Evolutionary conservation across 37 sponge, comb jelly and placozoan species (phyloP), one percentile per base, ranked within the genome.

Genomic region (Haliclona indistincta): DNA sequence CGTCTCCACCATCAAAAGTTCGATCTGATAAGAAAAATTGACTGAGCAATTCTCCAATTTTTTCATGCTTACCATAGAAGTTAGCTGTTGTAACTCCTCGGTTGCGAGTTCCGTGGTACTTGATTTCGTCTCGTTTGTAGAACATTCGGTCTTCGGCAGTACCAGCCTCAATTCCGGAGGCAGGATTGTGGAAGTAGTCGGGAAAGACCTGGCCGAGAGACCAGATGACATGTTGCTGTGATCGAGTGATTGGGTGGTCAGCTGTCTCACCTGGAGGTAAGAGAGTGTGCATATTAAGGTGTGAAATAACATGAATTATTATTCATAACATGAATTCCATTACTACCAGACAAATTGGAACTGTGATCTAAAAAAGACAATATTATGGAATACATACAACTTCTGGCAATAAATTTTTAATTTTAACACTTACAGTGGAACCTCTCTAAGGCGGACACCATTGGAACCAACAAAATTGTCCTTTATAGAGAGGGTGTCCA

Each of bases 121-220:
- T 90, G 63, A 90, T 67, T 64, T 90, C 91, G 20, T 81, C 82
- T 32, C 58, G 72, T 38, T 84, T 63, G 71, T 90, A 90, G 54
- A 81, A 90, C 15, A 47, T 49, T 47, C 10, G 23, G 34, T 87
- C 81, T 2, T 26, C 4, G 40, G 70, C 86, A 4, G 79, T 73
- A 1, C 75, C 75, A 2, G 80, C 63, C 36, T 87, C 82, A 38
- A 87, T 81, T 2, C 88, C 81, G 23, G 88, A 87, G 10, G 29
- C 38, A 30, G 83, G 83, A 23, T 6, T 42, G 68, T 87, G 88
- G 55, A 56, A 69, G 67, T 81, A 87, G 43, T 86, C 68, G 3
- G 78, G 73, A 35, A 20, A 62, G 38, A 61, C 64, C 67, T 84
- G 91, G 17, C 91, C 91, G 29, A 81, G 43, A 2, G 91, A 81